A percentile compares a stretch with the other conserved stretches of the same genome.
phyloP scores from a whole-genome alignment of 2,888 invertebrate species.

The Lasioglossum malachurum region DNA sequence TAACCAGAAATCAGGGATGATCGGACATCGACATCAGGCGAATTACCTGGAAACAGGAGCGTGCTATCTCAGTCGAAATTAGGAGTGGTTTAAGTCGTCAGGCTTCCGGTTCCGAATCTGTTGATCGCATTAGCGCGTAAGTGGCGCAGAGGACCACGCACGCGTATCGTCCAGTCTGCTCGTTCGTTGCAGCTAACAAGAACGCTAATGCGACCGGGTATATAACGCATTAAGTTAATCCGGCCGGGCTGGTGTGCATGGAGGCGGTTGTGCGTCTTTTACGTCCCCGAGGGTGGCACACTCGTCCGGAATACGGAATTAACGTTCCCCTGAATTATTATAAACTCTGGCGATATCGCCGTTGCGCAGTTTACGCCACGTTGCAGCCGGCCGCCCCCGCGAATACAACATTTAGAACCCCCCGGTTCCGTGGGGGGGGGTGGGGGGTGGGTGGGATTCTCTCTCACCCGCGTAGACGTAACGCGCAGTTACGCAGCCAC shows the following conservation, averaged over 20 bases:
- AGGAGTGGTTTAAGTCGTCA: background rate
- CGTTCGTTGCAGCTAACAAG: conserved; percentile 5
- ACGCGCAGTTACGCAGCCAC: conserved; percentile 37
- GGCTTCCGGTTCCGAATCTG: background rate
- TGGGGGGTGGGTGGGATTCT: no score
- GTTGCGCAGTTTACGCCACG: conserved; percentile 14
- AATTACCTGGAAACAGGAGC: background rate
- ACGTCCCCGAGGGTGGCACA: conserved; percentile 9
- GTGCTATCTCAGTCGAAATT: background rate
- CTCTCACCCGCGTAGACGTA: conserved; percentile 35
- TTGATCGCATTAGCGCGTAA: background rate
- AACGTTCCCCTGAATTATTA: conserved; percentile 55
- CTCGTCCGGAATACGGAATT: conserved; percentile 51
- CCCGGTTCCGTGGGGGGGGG: conserved; percentile 5
- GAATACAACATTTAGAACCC: conserved; percentile 40
- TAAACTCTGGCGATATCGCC: conserved; percentile 46
- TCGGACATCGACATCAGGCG: background rate
- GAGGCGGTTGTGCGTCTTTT: conserved; percentile 34
- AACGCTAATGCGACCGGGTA: conserved; percentile 29
- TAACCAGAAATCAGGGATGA: background rate
- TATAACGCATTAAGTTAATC: conserved; percentile 48
- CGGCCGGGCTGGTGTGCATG: background rate
- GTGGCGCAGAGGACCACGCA: background rate
- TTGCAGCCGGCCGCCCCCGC: conserved; percentile 10
- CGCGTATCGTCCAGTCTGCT: background rate